Percentiles rank a stretch among this genome's conserved stretches.
phyloP scores from a whole-genome alignment of 2,113 vertebrate species.

The Colossoma macropomum region DNA sequence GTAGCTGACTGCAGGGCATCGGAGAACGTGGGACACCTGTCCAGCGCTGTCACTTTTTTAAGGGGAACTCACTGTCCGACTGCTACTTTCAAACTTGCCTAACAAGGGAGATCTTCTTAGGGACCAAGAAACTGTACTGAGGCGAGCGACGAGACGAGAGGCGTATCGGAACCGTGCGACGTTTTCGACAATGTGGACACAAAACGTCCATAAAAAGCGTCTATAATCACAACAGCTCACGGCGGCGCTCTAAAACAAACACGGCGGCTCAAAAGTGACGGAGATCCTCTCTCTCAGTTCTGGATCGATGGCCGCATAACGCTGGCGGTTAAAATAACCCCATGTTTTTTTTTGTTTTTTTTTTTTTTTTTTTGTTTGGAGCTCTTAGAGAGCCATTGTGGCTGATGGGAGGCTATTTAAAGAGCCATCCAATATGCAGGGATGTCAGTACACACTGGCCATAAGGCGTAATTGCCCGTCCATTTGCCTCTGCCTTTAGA shows the following conservation, averaged over 20 bases:
- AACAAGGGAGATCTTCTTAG: not conserved
- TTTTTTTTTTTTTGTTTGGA: conserved; percentile 69
- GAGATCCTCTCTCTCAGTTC: conserved; percentile 44
- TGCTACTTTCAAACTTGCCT: not conserved
- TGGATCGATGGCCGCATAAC: conserved; percentile 73
- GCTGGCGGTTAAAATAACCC: conserved; percentile 72
- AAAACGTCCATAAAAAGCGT: not conserved
- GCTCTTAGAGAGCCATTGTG: conserved; percentile 75
- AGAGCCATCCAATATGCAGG: conserved; percentile 82
- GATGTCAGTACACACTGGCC: conserved; percentile 81
- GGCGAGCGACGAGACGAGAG: not conserved
- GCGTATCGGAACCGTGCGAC: not conserved
- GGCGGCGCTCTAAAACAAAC: not conserved
- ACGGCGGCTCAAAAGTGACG: not conserved
- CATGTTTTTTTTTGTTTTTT: conserved; percentile 56
- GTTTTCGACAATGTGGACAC: not conserved
- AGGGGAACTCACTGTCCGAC: not conserved
- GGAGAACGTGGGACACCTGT: conserved; percentile 5
- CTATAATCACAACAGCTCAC: not conserved
- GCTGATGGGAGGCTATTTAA: conserved; percentile 81
- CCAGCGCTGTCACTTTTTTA: not conserved
- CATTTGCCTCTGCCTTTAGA: conserved; percentile 77
- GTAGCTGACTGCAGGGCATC: not conserved
- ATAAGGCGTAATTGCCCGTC: conserved; percentile 80
- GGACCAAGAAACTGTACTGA: not conserved